Evolutionary conservation across 1,140 invertebrate species (phyloP).

Genomic region (Euschistus heros): DNA sequence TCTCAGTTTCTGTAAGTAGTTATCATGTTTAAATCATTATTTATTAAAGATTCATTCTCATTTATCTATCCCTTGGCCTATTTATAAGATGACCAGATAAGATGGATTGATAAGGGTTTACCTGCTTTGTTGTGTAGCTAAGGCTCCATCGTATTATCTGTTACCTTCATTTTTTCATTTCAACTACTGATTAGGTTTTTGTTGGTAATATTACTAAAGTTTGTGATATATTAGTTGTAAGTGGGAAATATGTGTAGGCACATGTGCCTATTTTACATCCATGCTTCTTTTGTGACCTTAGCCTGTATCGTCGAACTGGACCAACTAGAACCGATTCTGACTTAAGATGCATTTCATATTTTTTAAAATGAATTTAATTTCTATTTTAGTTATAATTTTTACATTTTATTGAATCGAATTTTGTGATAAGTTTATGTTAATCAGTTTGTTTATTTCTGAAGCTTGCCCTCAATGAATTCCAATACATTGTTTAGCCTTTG

Average conservation of each 20-base stretch:
- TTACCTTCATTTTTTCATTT: too few relatives aligned
- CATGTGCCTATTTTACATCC: neutral
- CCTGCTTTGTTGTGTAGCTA: conserved; percentile 5
- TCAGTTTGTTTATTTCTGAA: too few relatives aligned
- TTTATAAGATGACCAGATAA: conserved; percentile 26
- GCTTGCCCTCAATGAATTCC: too few relatives aligned
- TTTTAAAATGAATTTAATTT: too few relatives aligned
- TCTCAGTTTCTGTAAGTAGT: conserved; percentile 16
- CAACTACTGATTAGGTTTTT: too few relatives aligned
- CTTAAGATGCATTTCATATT: too few relatives aligned
- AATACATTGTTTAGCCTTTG: too few relatives aligned
- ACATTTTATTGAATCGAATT: too few relatives aligned
- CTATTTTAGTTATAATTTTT: too few relatives aligned
- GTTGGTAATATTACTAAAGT: too few relatives aligned
- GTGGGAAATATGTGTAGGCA: neutral
- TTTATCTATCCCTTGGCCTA: conserved; percentile 26
- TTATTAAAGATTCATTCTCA: neutral
- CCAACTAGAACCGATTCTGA: neutral
- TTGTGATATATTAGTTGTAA: neutral
- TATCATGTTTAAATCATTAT: neutral
- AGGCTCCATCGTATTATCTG: too few relatives aligned
- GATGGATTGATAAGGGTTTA: conserved; percentile 27
- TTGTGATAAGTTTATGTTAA: too few relatives aligned
- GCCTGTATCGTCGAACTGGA: neutral
- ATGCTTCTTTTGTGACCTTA: neutral